Evolutionary conservation across 2,113 vertebrate species (phyloP).

Genomic region (Neofelis nebulosa): DNA sequence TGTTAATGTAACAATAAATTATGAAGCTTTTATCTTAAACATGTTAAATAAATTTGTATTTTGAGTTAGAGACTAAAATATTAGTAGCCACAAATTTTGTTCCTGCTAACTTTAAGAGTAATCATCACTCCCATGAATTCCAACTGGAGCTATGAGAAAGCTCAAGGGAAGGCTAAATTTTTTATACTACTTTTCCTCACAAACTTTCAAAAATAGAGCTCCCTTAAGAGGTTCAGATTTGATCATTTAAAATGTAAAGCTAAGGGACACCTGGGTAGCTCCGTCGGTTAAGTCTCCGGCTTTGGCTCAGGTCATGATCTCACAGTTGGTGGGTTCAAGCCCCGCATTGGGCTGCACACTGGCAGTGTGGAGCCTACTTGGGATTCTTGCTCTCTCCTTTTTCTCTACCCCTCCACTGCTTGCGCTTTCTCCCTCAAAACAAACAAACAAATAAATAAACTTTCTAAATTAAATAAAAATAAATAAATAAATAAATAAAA

Average conservation of each 20-base stretch:
- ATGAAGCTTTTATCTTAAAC: constrained; percentile 37
- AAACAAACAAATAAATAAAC: background rate
- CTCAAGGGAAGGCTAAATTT: constrained; percentile 30
- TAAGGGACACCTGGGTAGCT: background rate
- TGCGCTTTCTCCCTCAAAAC: too few species aligned
- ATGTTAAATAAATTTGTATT: background rate
- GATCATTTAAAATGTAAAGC: background rate
- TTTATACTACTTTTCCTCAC: background rate
- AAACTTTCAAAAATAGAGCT: constrained; percentile 45
- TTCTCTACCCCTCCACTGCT: too few species aligned
- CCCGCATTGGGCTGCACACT: background rate
- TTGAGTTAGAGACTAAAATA: constrained; percentile 11
- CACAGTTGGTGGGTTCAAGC: background rate
- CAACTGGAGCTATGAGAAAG: background rate
- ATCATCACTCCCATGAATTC: background rate
- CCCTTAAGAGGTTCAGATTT: background rate
- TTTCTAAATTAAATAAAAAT: background rate
- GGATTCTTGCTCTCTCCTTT: too few species aligned
- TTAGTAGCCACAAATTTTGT: background rate
- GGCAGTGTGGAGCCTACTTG: too few species aligned
- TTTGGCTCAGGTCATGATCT: background rate
- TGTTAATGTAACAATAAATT: background rate
- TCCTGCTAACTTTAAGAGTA: background rate
- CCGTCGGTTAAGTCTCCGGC: background rate
- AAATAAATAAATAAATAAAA: background rate